Percentiles rank a stretch among this genome's conserved stretches.
Conservation (phyloP, 2,113 vertebrate species). For the Prinia subflava region DNA sequence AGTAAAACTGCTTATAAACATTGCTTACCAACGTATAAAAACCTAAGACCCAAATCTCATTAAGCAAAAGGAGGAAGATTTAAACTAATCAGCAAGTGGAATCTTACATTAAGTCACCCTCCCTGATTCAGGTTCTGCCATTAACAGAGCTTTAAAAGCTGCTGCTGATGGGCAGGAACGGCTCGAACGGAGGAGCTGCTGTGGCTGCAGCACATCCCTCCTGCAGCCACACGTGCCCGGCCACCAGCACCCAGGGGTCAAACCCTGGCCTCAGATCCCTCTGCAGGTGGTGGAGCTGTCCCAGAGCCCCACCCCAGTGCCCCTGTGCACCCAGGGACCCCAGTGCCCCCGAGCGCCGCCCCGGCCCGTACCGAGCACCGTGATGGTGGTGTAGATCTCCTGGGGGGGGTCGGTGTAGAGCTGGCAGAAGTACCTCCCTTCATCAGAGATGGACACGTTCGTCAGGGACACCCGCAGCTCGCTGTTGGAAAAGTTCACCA, state of each 20-base stretch:
- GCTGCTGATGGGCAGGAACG: neutral
- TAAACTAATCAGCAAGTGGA: conserved; percentile 54
- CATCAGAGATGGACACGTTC: conserved; percentile 96
- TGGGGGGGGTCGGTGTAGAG: conserved; percentile 98
- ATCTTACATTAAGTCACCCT: conserved; percentile 56
- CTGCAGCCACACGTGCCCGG: rapidly evolving
- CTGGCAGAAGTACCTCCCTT: conserved; percentile 97
- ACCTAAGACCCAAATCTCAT: conserved; percentile 45
- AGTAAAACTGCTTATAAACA: conserved; percentile 61
- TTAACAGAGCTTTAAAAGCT: conserved; percentile 27
- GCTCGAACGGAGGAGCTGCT: neutral
- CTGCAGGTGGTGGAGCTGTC: neutral
- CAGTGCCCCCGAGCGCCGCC: rapidly evolving
- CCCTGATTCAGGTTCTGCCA: conserved; percentile 44
- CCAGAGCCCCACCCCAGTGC: rapidly evolving
- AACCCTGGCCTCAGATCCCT: rapidly evolving
- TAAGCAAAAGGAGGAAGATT: conserved; percentile 56
- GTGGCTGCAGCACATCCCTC: rapidly evolving
- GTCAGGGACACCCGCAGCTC: conserved; percentile 95
- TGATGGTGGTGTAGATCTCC: conserved; percentile 94
- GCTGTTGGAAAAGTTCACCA: conserved; percentile 99
- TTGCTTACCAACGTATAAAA: conserved; percentile 8
- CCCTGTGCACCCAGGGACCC: neutral
- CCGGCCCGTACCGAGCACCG: conserved; percentile 85
- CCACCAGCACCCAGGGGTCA: rapidly evolving